Percentiles rank a stretch among this genome's conserved stretches.
Conservation (phyloP, 2,888 invertebrate species). For the Megastigmus dorsalis region DNA sequence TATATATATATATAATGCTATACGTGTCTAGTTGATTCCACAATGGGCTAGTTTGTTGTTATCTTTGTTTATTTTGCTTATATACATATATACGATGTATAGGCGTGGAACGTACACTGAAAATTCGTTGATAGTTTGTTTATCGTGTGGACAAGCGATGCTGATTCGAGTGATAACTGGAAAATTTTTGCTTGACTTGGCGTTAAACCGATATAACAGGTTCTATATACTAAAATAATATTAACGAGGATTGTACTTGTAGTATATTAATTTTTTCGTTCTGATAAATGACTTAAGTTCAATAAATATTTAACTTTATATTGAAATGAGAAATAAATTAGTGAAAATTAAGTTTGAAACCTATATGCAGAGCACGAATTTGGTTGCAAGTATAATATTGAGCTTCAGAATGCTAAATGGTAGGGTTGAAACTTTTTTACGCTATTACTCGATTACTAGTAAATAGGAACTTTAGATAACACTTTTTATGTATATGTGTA, state of each 20-base stretch:
- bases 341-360: not conserved
- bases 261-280: too few relatives aligned
- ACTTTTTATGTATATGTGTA: slow-evolving; percentile 20
- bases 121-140: not conserved
- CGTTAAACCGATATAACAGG: too few relatives aligned
- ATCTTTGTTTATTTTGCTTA: not conserved
- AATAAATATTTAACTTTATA: too few relatives aligned
- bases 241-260: too few relatives aligned
- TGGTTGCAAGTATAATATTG: too few relatives aligned
- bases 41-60: not conserved
- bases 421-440: too few relatives aligned
- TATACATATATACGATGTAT: not conserved
- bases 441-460: too few relatives aligned
- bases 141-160: not conserved
- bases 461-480: too few relatives aligned
- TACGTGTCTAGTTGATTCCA: slow-evolving; percentile 10
- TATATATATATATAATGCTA: not conserved
- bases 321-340: not conserved
- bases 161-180: not conserved
- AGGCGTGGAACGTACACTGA: slow-evolving; percentile 22
- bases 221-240: too few relatives aligned
- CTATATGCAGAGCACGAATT: too few relatives aligned
- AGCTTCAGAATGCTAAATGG: too few relatives aligned
- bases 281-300: not conserved
- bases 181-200: not conserved